Percentiles rank a stretch among this genome's conserved stretches.
Conservation (phyloP, 2,888 invertebrate genomes). For the Cinara cedri region DNA sequence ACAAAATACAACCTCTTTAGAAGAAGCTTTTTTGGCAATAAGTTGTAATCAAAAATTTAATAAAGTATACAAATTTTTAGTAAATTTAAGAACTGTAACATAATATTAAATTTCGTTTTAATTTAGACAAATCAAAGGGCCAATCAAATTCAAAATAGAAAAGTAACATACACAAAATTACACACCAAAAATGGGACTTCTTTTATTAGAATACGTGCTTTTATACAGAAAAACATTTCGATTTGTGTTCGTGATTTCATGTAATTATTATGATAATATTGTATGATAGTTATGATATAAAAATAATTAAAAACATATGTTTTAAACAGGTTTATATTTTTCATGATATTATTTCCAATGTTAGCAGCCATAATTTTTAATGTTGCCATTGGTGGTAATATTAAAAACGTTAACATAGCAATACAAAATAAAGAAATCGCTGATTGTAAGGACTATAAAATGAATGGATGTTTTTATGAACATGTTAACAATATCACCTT, state of each 20-base stretch:
- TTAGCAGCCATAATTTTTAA: slow-evolving; percentile 62
- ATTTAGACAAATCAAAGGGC: neutral
- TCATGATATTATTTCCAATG: slow-evolving; percentile 34
- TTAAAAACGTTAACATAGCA: slow-evolving; percentile 63
- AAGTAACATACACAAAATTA: neutral
- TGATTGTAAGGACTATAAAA: neutral
- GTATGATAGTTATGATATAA: neutral
- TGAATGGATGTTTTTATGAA: slow-evolving; percentile 2
- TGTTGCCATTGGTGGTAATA: slow-evolving; percentile 63
- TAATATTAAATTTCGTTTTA: neutral
- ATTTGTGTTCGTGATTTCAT: slow-evolving; percentile 27
- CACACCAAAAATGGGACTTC: neutral
- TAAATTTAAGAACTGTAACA: neutral
- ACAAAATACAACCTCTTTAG: slow-evolving; percentile 62
- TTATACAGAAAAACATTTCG: slow-evolving; percentile 9
- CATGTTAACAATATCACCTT: neutral
- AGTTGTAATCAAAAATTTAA: slow-evolving; percentile 65
- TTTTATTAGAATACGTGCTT: slow-evolving; percentile 18
- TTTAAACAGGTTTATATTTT: slow-evolving; percentile 42
- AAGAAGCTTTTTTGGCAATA: slow-evolving; percentile 66
- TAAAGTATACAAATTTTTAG: neutral
- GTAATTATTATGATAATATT: slow-evolving; percentile 6
- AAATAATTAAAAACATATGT: neutral
- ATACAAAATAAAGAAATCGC: slow-evolving; percentile 64
- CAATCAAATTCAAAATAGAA: neutral